These are phyloP conservation scores for Sympetrum striolatum DNA, from an alignment of 2,888 invertebrate genomes.

Conservation along the genomic window DNA sequence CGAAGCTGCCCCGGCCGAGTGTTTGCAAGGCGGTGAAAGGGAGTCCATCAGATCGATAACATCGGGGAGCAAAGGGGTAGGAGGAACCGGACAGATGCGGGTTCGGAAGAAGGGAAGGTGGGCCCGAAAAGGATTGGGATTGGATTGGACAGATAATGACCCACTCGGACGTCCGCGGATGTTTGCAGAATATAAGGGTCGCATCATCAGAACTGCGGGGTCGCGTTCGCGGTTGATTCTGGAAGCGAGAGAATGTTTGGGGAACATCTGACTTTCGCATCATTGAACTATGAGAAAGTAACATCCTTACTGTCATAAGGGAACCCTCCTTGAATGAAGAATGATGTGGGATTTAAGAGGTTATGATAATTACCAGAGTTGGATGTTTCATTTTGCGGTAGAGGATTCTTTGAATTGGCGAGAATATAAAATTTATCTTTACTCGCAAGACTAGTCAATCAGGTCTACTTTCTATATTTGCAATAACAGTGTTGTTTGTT, in stretches of 20 bases:
- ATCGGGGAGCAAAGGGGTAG: background rate
- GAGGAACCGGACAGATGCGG: background rate
- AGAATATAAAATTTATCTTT: too few species aligned
- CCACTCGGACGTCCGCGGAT: background rate
- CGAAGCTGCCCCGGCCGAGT: background rate
- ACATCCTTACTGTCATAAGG: background rate
- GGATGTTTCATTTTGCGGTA: too few species aligned
- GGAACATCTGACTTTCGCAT: background rate
- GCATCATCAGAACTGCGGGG: background rate
- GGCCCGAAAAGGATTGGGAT: background rate
- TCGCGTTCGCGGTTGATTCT: background rate
- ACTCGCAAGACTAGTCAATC: too few species aligned
- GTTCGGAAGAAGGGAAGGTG: background rate
- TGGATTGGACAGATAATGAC: background rate
- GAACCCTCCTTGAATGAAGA: background rate
- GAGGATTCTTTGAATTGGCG: too few species aligned
- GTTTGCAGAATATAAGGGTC: background rate
- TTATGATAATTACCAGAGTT: background rate
- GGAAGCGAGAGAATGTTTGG: background rate
- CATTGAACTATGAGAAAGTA: background rate
- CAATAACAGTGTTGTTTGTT: too few species aligned
- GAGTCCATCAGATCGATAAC: background rate
- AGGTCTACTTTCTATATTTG: too few species aligned
- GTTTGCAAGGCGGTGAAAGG: background rate
- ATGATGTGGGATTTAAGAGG: background rate